These are phyloP conservation scores for Gnathonemus longibarbis DNA, from an alignment of 2,113 vertebrate species.

Conservation along the genomic window DNA sequence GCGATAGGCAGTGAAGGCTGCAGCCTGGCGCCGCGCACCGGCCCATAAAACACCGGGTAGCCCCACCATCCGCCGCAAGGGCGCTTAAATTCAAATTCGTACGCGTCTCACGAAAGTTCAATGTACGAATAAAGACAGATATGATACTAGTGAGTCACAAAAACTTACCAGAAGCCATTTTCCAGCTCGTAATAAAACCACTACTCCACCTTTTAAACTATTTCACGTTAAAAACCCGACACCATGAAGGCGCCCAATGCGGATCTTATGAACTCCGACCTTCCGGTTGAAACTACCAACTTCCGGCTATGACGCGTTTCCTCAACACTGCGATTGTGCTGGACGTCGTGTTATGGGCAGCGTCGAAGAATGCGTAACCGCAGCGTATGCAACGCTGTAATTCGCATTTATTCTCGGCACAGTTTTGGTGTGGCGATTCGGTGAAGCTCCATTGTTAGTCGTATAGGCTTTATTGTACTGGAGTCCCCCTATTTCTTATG, in stretches of 20 bases:
- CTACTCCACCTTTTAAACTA: conserved; percentile 10
- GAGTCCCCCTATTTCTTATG: not conserved
- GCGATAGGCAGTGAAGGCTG: not conserved
- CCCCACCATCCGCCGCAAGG: not conserved
- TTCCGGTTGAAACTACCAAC: conserved; percentile 10
- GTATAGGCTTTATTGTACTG: not conserved
- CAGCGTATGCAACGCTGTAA: not conserved
- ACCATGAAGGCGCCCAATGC: conserved; percentile 37
- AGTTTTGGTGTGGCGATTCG: not conserved
- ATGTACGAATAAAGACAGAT: not conserved
- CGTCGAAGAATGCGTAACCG: not conserved
- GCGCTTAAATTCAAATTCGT: not conserved
- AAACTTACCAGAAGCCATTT: conserved; percentile 63
- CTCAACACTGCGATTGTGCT: not conserved
- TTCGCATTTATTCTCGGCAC: not conserved
- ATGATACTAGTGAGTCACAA: too few relatives aligned
- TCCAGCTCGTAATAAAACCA: conserved; percentile 37
- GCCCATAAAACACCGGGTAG: not conserved
- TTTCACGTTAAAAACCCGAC: conserved; percentile 40
- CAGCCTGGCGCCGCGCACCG: not conserved
- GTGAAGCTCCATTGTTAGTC: not conserved
- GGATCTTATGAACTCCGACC: conserved; percentile 43
- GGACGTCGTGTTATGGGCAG: not conserved
- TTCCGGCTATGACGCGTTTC: not conserved
- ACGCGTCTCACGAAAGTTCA: not conserved